Percentiles rank a stretch among this genome's conserved stretches.
These are phyloP conservation scores for Plebejus melissa DNA, from an alignment of 2,888 invertebrate genomes.

Conservation along the genomic window DNA sequence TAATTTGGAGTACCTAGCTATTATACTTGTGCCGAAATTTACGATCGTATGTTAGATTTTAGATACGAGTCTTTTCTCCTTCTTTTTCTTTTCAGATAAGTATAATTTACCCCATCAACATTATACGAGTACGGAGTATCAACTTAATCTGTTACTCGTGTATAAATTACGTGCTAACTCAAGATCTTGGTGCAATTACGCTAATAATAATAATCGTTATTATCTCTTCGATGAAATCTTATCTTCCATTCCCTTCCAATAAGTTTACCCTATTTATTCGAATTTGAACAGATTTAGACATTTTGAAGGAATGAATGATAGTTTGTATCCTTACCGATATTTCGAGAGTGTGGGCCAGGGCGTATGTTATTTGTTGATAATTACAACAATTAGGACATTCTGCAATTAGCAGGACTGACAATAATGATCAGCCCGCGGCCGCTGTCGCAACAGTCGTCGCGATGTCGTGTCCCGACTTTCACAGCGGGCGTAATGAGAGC, in stretches of 20 bases:
- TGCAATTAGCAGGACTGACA: neutral
- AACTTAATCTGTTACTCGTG: no score
- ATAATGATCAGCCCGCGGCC: constrained; percentile 79
- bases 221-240: neutral
- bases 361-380: neutral
- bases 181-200: no score
- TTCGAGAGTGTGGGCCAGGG: neutral
- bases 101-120: no score
- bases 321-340: neutral
- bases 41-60: no score
- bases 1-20: neutral
- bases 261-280: no score
- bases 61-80: no score
- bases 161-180: no score
- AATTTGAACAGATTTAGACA: no score
- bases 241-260: neutral
- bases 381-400: neutral
- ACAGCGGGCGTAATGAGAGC: constrained; percentile 50
- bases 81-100: no score
- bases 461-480: constrained; percentile 48
- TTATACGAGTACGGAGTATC: no score
- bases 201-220: neutral
- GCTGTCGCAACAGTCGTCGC: constrained; percentile 46
- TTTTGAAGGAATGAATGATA: no score
- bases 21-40: neutral